Percentiles rank a stretch among this genome's conserved stretches.
Evolutionary conservation across 2,113 vertebrate genomes (phyloP).

Genomic region (Abramis brama): DNA sequence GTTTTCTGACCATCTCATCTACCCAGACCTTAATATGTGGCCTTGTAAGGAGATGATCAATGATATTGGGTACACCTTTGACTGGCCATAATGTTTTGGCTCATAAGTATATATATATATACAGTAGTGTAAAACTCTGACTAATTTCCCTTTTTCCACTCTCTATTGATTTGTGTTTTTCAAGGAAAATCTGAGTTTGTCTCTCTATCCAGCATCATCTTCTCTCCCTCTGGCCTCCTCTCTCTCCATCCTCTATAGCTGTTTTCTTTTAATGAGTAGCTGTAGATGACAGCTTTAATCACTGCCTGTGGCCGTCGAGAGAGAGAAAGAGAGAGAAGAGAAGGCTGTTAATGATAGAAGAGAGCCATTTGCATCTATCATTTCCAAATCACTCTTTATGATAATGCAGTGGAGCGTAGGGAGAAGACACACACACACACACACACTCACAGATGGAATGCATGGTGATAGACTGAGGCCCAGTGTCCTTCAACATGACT

Average conservation of each 20-base stretch:
- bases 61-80: too few species aligned
- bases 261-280: slow-evolving; percentile 96
- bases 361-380: slow-evolving; percentile 99
- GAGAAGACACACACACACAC: slow-evolving; percentile 71
- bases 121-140: neutral
- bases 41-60: too few species aligned
- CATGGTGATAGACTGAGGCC: slow-evolving; percentile 86
- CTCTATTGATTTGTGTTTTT: slow-evolving; percentile 3
- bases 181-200: neutral
- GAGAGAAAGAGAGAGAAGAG: slow-evolving; percentile 97
- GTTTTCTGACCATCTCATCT: too few species aligned
- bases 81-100: too few species aligned
- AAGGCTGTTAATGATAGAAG: slow-evolving; percentile 96
- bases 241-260: slow-evolving; percentile 76
- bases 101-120: neutral
- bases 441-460: slow-evolving; percentile 82
- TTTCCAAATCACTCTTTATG: slow-evolving; percentile 99
- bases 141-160: neutral
- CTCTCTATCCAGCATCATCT: slow-evolving; percentile 48
- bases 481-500: slow-evolving; percentile 81
- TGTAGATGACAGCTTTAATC: slow-evolving; percentile 99
- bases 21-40: too few species aligned
- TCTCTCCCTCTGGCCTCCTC: slow-evolving; percentile 52
- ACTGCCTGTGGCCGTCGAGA: slow-evolving; percentile 96
- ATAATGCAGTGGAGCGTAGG: slow-evolving; percentile 94